Conservation (phyloP, 2,888 invertebrate genomes). For the Homarus gammarus region DNA sequence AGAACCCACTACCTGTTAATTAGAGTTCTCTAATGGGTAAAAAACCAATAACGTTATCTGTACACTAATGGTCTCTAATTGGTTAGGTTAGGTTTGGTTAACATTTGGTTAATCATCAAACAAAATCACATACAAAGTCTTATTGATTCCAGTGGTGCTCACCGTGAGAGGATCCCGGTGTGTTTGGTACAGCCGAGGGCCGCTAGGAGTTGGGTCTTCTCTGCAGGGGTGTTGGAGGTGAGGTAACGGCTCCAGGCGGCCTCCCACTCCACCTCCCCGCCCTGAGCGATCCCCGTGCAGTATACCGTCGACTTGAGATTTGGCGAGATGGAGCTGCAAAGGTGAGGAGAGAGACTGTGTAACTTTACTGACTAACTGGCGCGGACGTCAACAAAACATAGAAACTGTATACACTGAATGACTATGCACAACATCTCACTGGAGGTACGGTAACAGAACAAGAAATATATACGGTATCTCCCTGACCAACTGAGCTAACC, state of each 20-base stretch:
- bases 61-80: neutral
- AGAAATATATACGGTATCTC: no score
- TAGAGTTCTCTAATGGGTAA: neutral
- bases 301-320: slow-evolving; percentile 87
- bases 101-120: no score
- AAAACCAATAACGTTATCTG: neutral
- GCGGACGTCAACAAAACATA: no score
- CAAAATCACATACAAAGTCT: no score
- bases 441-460: no score
- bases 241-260: slow-evolving; percentile 86
- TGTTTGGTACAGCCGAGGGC: slow-evolving; percentile 87
- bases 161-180: slow-evolving; percentile 82
- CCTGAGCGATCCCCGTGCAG: slow-evolving; percentile 86
- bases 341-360: no score
- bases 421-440: no score
- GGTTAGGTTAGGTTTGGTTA: neutral
- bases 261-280: slow-evolving; percentile 86
- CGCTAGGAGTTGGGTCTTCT: slow-evolving; percentile 83
- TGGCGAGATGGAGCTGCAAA: slow-evolving; percentile 82
- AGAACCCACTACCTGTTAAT: neutral
- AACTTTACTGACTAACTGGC: no score
- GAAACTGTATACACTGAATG: no score
- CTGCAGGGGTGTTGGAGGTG: slow-evolving; percentile 85
- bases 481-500: no score
- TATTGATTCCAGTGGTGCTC: no score